Percentiles rank a stretch among this genome's conserved stretches.
phyloP scores from a whole-genome alignment of 1,140 invertebrate genomes.

The Vanessa atalanta region DNA sequence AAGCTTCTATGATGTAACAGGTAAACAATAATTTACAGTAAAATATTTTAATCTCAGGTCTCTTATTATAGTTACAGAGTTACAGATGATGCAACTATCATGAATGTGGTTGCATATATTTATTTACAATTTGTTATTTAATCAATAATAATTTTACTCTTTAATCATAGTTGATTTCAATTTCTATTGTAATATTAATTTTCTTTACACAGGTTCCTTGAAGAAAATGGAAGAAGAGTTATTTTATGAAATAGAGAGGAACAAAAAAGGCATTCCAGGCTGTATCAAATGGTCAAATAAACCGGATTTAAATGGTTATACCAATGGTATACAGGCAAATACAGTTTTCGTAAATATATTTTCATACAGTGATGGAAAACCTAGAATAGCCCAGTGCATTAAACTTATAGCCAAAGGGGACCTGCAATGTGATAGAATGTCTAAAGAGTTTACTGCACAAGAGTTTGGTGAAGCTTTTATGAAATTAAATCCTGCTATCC shows the following conservation, averaged over 20 bases:
- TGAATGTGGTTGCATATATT: background rate
- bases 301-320: constrained; percentile 76
- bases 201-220: constrained; percentile 77
- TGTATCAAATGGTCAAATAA: constrained; percentile 82
- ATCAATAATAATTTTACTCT: no score
- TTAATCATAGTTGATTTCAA: background rate
- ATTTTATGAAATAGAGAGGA: constrained; percentile 79
- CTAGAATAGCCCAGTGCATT: constrained; percentile 76
- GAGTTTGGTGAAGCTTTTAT: constrained; percentile 79
- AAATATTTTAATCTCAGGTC: no score
- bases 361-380: constrained; percentile 80
- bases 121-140: no score
- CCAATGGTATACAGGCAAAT: constrained; percentile 82
- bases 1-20: constrained; percentile 86
- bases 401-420: constrained; percentile 57
- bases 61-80: background rate
- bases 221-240: constrained; percentile 81
- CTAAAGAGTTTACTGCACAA: constrained; percentile 60
- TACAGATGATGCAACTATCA: constrained; percentile 27
- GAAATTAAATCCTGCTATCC: constrained; percentile 77
- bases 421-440: constrained; percentile 44
- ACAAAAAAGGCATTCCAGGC: constrained; percentile 77
- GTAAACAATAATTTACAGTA: constrained; percentile 68
- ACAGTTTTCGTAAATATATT: constrained; percentile 74
- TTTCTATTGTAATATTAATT: constrained; percentile 11